Base-by-base conservation (phyloP, 1,140 invertebrate species). In the Whitmania pigra region DNA sequence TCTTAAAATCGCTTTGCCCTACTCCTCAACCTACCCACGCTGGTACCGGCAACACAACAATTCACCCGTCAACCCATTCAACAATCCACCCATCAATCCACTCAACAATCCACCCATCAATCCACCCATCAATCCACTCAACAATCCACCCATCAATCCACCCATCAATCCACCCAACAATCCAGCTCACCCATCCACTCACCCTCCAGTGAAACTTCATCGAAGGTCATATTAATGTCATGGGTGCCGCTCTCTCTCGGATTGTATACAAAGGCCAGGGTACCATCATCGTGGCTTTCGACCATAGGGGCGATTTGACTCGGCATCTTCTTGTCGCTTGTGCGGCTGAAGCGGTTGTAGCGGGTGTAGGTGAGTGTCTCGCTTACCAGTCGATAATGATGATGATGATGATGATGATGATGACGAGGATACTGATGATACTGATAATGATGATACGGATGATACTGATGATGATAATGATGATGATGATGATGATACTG, bases 221-320 rank as follows among this genome's bases (percentile, higher is more conserved):
- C 57, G 57, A 25, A 63, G 9, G 57, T 18, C 57, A 63, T 63
- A 18, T 63, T 63, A 20, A 63, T 63, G 57, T 63, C 57, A 63
- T 63, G 57, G 22, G 57, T 63, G 11, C 57, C 57, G 11, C 22
- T 25, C 18, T 63, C 57, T 7, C 15, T 22, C 29, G 57, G 57
- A 7, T 22, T 63, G 20, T 63, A 63, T 2, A 25, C 57, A 13
- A 63, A 31, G 11, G 57, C 29, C 57, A 63, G 18, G 9, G 57
- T 63, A 11, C 57, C 57, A n/a, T 63, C 57, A 20, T 63, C 57
- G 20, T 63, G 22, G 20, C 57, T 63, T 18, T 63, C 4, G 22
- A 63, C 29, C 22, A 25, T 22, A 1, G 57, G 57, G 7, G 57
- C 15, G 22, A 63, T n/a, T 63, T 63, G 57, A 22, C 22, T 25